Evolutionary conservation across 1,140 invertebrate species (phyloP), one percentile per base, ranked within the genome.

Genomic region (Drosophila sp.): DNA sequence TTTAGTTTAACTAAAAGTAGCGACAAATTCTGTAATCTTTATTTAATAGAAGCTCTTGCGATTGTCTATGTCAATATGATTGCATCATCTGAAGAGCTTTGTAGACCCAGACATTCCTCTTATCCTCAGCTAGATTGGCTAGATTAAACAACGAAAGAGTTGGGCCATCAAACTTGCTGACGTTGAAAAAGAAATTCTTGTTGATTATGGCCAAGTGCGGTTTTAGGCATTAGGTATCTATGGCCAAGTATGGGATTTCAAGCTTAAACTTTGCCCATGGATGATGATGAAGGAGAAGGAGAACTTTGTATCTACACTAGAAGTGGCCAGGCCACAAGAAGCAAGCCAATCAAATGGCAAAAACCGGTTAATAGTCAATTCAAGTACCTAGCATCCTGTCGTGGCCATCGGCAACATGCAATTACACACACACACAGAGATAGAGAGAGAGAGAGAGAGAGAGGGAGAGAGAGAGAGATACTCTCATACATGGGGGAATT

Each of bases 321-420:
- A 86, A 86, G 71, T 87, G 76, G 69, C 66, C 32, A 41, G 54
- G 27, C 54, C 50, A 69, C 70, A 40, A 70, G 50, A 70, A 41
- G 72, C 73, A 27, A 65, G 82, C 82, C 83, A 86, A 86, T 87
- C 79, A 87, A 75, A 83, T 78, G 41, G 72, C 79, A 86, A 86
- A 86, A 86, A 86, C 83, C 83, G 83, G 83, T 86, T 86, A 79
- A 86, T 87, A 80, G 84, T 70, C 72, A 54, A 73, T 73, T 62
- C 71, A 73, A 58, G 70, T 65, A 69, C 55, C 33, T 57, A 32
- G 32, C 41, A 58, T 54, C 66, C 40, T 60, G 66, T 54, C 62
- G 72, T 70, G 81, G 86, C 82, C 82, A 86, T 64, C n/a, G 50
- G 47, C 57, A 60, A 65, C 55, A 74, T 61, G 74, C 74, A 76